Percentiles rank a stretch among this genome's conserved stretches.
Evolutionary conservation across 2,113 vertebrate genomes (phyloP).

Genomic region (Serinus canaria): DNA sequence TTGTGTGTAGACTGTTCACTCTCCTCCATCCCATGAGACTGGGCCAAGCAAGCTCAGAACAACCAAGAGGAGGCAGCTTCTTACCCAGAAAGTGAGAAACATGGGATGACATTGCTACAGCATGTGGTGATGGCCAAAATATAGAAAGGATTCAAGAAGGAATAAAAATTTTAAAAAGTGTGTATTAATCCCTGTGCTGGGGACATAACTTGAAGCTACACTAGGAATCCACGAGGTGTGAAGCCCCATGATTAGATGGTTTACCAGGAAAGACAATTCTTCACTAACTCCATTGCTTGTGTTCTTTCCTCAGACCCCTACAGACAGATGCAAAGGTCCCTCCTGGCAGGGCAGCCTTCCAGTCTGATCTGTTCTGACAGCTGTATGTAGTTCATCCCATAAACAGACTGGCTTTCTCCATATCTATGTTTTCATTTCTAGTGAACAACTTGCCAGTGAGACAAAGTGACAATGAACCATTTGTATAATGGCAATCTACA

Average conservation of each 20-base stretch:
- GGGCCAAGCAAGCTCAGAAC: background rate
- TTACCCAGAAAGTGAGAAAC: background rate
- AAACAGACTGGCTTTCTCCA: background rate
- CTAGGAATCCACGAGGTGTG: background rate
- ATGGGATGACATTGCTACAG: background rate
- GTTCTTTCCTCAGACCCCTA: background rate
- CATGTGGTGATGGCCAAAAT: background rate
- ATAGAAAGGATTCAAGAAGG: background rate
- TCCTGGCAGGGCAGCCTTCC: background rate
- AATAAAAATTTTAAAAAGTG: background rate
- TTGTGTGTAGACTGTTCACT: background rate
- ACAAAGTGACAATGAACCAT: background rate
- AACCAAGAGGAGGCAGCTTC: background rate
- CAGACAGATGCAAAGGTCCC: background rate
- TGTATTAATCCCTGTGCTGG: background rate
- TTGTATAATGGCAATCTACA: background rate
- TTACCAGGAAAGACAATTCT: background rate
- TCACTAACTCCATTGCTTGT: background rate
- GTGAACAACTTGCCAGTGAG: background rate
- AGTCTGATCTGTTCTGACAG: background rate
- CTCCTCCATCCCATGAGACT: background rate
- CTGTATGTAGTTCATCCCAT: background rate
- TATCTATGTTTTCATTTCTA: background rate
- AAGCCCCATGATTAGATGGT: background rate
- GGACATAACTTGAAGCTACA: background rate